Evolutionary conservation across 1,140 invertebrate genomes (phyloP).

Genomic region (Hesperophylax magnus): DNA sequence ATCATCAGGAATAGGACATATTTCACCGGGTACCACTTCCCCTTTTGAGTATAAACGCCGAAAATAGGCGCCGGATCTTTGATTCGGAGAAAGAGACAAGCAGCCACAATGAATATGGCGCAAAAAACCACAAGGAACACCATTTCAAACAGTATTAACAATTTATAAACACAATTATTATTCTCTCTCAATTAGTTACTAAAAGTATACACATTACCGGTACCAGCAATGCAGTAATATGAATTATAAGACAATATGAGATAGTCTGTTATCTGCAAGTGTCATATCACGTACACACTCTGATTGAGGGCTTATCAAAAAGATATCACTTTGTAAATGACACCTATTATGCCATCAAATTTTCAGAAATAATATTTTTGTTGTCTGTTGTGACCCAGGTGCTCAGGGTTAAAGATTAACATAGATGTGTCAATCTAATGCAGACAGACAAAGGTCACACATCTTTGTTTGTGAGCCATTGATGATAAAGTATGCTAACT

Average conservation of each 20-base stretch:
- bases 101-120: not conserved
- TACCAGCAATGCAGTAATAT: slow-evolving; percentile 5
- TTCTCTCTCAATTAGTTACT: not conserved
- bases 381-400: too few relatives aligned
- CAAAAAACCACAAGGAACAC: not conserved
- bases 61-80: slow-evolving; percentile 70
- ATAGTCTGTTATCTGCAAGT: slow-evolving; percentile 7
- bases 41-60: slow-evolving; percentile 73
- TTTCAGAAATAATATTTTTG: too few relatives aligned
- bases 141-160: not conserved
- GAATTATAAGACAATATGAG: slow-evolving; percentile 15
- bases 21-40: slow-evolving; percentile 77
- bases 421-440: too few relatives aligned
- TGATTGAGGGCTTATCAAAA: slow-evolving; percentile 31
- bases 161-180: not conserved
- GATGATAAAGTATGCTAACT: too few relatives aligned
- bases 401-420: too few relatives aligned
- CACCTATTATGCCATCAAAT: too few relatives aligned
- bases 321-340: slow-evolving; percentile 2
- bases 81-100: not conserved
- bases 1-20: slow-evolving; percentile 71
- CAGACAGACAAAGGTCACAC: too few relatives aligned
- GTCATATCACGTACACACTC: slow-evolving; percentile 1
- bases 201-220: not conserved
- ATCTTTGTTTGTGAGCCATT: too few relatives aligned